These are phyloP conservation scores for Disparrhopalites patrizii DNA, from an alignment of 2,888 invertebrate species.

Conservation along the genomic window DNA sequence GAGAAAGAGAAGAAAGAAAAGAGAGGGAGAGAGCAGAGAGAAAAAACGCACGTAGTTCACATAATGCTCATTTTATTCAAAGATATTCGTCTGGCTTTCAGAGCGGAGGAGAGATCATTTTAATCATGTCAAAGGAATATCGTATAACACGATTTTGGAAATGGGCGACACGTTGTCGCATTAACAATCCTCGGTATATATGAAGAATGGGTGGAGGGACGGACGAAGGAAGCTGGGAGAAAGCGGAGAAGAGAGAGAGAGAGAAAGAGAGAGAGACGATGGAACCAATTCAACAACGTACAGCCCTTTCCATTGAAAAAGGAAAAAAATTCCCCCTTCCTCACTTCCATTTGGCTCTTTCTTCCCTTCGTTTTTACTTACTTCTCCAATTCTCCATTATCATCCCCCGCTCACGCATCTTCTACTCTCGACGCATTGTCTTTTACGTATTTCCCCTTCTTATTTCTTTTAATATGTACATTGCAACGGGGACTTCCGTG, in stretches of 20 bases:
- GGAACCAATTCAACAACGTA: too few species aligned
- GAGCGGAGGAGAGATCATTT: constrained; percentile 29
- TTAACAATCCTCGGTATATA: constrained; percentile 22
- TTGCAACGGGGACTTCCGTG: too few species aligned
- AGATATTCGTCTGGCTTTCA: constrained; percentile 33
- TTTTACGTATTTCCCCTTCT: too few species aligned
- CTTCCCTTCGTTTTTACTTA: too few species aligned
- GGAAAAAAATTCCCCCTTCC: too few species aligned
- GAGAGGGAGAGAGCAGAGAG: neutral
- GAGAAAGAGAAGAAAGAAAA: neutral
- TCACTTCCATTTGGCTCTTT: too few species aligned
- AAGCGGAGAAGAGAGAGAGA: too few species aligned
- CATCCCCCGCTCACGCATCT: too few species aligned
- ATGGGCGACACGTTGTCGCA: constrained; percentile 34
- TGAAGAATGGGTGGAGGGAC: constrained; percentile 27
- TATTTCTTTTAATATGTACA: too few species aligned
- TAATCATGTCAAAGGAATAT: constrained; percentile 33
- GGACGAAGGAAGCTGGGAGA: constrained; percentile 21
- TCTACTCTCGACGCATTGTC: too few species aligned
- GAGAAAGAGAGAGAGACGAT: neutral
- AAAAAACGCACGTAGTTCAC: constrained; percentile 29
- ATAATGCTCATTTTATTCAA: constrained; percentile 34
- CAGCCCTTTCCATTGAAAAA: too few species aligned
- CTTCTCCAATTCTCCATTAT: too few species aligned
- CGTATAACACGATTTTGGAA: constrained; percentile 31